Percentiles rank a stretch among this genome's conserved stretches.
These are phyloP conservation scores for Echinometra lucunter DNA, from an alignment of 53 echinoderm and acorn worm genomes.

Conservation along the genomic window DNA sequence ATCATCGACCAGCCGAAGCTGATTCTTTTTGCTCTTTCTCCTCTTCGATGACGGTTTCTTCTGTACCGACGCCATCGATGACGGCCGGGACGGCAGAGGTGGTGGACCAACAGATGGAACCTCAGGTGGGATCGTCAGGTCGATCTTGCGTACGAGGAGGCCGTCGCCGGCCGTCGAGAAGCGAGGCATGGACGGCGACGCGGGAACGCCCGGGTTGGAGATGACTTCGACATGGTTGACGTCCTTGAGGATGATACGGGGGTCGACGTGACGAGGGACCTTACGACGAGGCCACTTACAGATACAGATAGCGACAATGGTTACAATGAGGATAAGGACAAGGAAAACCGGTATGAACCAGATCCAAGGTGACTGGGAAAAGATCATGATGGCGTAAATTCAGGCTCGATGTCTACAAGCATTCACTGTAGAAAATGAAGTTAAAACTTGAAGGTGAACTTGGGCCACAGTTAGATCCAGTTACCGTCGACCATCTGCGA, in stretches of 20 bases:
- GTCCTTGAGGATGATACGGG: slow-evolving; percentile 76
- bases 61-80: slow-evolving; percentile 36
- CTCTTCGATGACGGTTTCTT: slow-evolving; percentile 29
- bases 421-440: too few species aligned
- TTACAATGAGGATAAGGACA: slow-evolving; percentile 61
- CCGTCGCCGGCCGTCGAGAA: slow-evolving; percentile 45
- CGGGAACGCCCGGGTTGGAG: slow-evolving; percentile 74
- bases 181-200: slow-evolving; percentile 26
- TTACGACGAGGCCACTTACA: slow-evolving; percentile 60
- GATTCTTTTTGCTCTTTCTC: slow-evolving; percentile 51
- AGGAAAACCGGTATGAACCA: slow-evolving; percentile 65
- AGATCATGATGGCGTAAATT: slow-evolving; percentile 1
- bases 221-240: slow-evolving; percentile 83
- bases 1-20: slow-evolving; percentile 51
- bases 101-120: slow-evolving; percentile 34
- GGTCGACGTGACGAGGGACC: slow-evolving; percentile 72
- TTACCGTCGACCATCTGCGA: not conserved
- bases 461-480: not conserved
- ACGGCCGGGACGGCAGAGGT: slow-evolving; percentile 34
- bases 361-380: slow-evolving; percentile 39
- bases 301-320: slow-evolving; percentile 60
- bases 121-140: slow-evolving; percentile 36
- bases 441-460: too few species aligned
- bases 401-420: not conserved
- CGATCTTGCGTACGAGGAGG: slow-evolving; percentile 54